Base-by-base conservation (phyloP, 2,888 invertebrate genomes). In the Cheilosia scutellata region DNA sequence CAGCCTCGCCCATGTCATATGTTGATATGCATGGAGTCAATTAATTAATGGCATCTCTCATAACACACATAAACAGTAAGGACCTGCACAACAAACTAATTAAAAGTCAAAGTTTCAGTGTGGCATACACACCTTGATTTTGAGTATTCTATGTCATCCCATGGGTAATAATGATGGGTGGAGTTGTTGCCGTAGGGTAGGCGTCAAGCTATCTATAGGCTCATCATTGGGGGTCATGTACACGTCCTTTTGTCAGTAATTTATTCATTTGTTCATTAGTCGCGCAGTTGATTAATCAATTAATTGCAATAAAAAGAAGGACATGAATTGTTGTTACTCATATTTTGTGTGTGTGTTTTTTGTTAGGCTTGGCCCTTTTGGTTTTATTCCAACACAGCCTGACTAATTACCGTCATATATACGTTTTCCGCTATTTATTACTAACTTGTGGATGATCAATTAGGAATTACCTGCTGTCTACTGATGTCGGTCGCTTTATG, bases 21-120 rank as follows among this genome's bases (percentile, higher is more conserved):
- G 82, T 63, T 74, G 83, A 83, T 78, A 78, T 78, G 74, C 83
- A 78, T 44, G 65, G 74, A 83, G 74, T 83, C 83, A 78, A 83
- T 83, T 83, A 78, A 83, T 83, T 83, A 83, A 83, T 83, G 74
- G 72, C 83, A 78, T 83, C 77, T 74, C 72, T 82, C 82, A 77
- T 74, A 83, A 74, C 83, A 74, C 82, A 82, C 65, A 83, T 78
- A 78, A 82, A 66, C 68, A 66, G 74, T 74, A 62, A 77, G 83
- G 74, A 57, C 72, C 82, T 78, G 77, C 68, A 83, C 83, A 78
- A 74, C 72, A 83, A 83, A 83, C 83, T 83, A 83, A 83, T 83
- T 83, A 83, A 78, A 83, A 83, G 83, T 78, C 74, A 83, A 83
- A 83, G 72, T 74, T 77, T 78, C 72, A 58, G 49, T 83, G 83